Percentiles rank a stretch among this genome's conserved stretches.
Conservation (phyloP, 1,140 invertebrate genomes). For the Gonatopus flavifemur region DNA sequence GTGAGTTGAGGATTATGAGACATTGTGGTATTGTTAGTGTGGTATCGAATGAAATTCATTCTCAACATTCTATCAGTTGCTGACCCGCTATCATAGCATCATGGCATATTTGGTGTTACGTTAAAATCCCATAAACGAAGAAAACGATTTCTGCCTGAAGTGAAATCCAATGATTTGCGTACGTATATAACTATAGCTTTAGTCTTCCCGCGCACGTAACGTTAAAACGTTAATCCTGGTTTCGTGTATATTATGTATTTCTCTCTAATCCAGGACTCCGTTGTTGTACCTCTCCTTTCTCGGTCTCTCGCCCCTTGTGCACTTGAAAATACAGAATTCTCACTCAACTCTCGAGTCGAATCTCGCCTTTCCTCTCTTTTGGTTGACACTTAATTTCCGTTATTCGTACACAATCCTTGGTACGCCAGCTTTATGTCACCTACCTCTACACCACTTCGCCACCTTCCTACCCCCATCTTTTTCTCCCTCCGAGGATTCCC, state of each 20-base stretch:
- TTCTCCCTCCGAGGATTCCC: conserved; percentile 24
- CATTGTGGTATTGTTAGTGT: no score
- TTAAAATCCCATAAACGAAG: no score
- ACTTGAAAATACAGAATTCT: conserved; percentile 27
- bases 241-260: conserved; percentile 31
- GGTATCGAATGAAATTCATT: no score
- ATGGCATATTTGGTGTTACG: no score
- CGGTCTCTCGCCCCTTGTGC: conserved; percentile 4
- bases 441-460: conserved; percentile 15
- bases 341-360: conserved; percentile 30
- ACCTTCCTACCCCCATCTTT: not conserved
- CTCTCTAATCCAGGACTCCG: conserved; percentile 16
- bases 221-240: conserved; percentile 52
- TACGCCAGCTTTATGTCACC: conserved; percentile 45
- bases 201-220: conserved; percentile 51
- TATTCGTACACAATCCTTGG: conserved; percentile 53
- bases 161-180: no score
- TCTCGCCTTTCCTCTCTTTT: conserved; percentile 50
- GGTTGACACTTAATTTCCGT: conserved; percentile 61
- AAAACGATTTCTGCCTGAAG: no score
- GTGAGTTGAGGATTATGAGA: no score
- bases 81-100: no score
- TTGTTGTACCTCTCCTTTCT: not conserved
- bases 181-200: no score
- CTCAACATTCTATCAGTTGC: no score